Base-by-base conservation (phyloP, 2,113 vertebrate genomes). In the Carettochelys insculpta region DNA sequence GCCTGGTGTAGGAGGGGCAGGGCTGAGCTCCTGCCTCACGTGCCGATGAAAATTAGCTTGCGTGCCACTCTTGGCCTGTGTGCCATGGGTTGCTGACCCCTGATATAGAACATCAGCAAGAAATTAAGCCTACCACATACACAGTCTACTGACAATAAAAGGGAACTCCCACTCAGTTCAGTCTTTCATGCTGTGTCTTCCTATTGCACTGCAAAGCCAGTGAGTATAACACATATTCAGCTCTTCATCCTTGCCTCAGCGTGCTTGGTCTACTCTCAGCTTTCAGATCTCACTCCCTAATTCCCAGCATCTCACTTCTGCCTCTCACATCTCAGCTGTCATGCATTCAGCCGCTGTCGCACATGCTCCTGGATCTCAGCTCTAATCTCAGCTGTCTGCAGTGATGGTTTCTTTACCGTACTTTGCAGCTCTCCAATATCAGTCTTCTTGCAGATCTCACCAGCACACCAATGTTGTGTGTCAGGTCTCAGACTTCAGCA, bases 321-420 rank as follows among this genome's bases (percentile, higher is more conserved):
- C 51, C 87, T 79, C 56, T 92, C 14, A 2, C 8, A 82, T 82
- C 80, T 58, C 48, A 43, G 0, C 84, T 90, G 53, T 89, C 12
- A 29, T 0, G 0, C 22, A 22, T 61, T 91, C 53, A 58, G 9
- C 51, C n/a, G 82, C 68, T 78, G 47, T 90, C 87, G 84, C 22
- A 78, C 88, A 16, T 86, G 87, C 52, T 82, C 76, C 65, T 61
- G 90, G 25, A 79, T 87, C 77, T n/a, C 80, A 89, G 81, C 54
- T 94, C 4, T 34, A 10, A 79, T 43, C 78, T 51, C 54, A 83
- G 25, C 80, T 92, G 77, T 85, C 87, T 87, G 6, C 45, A 92
- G 3, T 73, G 78, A 88, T 82, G 88, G 82, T 77, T 92, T 75
- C 86, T 77, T 51, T 31, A 65, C 17, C 16, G 75, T 9, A 77